These are phyloP conservation scores for Yponomeuta sedellus DNA, from an alignment of 2,888 invertebrate genomes.

Conservation along the genomic window DNA sequence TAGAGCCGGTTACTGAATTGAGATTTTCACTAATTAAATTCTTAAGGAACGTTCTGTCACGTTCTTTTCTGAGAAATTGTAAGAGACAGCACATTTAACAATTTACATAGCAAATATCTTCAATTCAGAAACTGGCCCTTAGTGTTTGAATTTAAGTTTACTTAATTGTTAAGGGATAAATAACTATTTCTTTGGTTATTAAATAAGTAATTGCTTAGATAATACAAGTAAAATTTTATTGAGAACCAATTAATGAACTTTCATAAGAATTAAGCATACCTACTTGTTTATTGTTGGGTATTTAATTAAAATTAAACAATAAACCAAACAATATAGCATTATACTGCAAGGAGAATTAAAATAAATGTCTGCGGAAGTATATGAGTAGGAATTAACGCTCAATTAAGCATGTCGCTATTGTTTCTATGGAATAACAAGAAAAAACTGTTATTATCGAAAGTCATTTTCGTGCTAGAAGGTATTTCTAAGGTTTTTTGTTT, in stretches of 20 bases:
- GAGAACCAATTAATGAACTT: neutral
- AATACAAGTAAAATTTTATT: neutral
- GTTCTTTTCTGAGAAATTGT: too few species aligned
- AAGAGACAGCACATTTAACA: too few species aligned
- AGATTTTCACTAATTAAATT: too few species aligned
- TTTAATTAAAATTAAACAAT: neutral
- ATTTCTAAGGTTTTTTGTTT: too few species aligned
- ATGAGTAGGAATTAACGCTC: conserved; percentile 22
- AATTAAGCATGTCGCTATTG: conserved; percentile 30
- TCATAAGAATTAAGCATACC: neutral
- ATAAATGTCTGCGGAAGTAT: conserved; percentile 28
- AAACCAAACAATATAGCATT: neutral
- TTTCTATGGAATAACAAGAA: neutral
- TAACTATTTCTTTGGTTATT: too few species aligned
- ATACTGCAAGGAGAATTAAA: neutral
- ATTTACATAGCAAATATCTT: too few species aligned
- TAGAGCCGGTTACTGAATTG: too few species aligned
- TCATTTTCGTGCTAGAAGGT: neutral
- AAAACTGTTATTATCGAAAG: neutral
- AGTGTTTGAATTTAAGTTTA: neutral
- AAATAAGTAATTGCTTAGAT: too few species aligned
- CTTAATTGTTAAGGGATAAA: too few species aligned
- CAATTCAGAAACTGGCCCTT: too few species aligned
- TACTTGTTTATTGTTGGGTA: neutral
- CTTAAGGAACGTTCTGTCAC: too few species aligned